Percentiles rank a stretch among this genome's conserved stretches.
phyloP scores from a whole-genome alignment of 1,140 invertebrate genomes.

The Liolophura sinensis region DNA sequence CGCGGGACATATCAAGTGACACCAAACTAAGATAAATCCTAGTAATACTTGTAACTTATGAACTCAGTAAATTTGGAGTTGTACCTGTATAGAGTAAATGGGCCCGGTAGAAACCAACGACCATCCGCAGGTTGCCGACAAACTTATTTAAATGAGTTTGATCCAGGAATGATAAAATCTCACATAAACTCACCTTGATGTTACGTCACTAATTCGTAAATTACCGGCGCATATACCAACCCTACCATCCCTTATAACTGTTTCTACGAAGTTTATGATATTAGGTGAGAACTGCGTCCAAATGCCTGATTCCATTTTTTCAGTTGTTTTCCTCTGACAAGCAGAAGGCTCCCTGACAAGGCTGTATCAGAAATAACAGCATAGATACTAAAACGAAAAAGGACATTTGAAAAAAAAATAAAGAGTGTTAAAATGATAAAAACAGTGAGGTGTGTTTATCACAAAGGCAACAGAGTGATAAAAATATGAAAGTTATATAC shows the following conservation, averaged over 20 bases:
- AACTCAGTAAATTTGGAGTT: not conserved
- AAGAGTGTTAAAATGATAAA: too few relatives aligned
- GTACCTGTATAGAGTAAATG: not conserved
- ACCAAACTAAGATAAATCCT: not conserved
- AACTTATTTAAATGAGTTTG: not conserved
- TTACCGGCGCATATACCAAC: conserved; percentile 35
- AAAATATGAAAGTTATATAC: too few relatives aligned
- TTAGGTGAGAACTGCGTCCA: conserved; percentile 23
- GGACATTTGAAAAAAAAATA: too few relatives aligned
- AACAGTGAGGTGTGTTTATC: too few relatives aligned
- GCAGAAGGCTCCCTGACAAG: too few relatives aligned
- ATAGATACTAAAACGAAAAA: too few relatives aligned
- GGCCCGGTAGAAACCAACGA: too few relatives aligned
- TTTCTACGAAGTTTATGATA: conserved; percentile 31
- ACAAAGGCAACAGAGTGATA: too few relatives aligned
- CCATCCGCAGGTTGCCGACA: not conserved
- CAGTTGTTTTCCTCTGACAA: too few relatives aligned
- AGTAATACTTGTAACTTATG: not conserved
- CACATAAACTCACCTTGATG: conserved; percentile 27
- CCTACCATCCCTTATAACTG: conserved; percentile 28
- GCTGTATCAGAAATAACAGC: too few relatives aligned
- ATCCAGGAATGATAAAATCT: conserved; percentile 12
- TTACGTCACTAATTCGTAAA: conserved; percentile 29
- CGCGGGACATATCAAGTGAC: too few relatives aligned
- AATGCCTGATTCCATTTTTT: too few relatives aligned